Conservation (phyloP, 2,797 vertebrate genomes). For the Phoeniculus purpureus region DNA sequence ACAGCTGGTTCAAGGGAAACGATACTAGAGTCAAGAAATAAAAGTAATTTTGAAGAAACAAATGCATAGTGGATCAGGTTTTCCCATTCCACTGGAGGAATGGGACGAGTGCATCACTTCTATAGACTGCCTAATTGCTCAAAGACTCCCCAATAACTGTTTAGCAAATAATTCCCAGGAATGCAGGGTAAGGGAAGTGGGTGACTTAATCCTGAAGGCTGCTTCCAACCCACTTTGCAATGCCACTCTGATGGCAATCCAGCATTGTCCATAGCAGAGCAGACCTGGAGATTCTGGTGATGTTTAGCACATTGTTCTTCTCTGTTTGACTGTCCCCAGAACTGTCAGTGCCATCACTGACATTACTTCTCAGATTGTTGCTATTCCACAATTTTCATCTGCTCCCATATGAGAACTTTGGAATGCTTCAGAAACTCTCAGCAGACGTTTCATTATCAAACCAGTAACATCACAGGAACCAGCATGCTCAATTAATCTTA, state of each 20-base stretch:
- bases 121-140: not conserved
- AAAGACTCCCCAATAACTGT: not conserved
- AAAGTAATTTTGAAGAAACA: not conserved
- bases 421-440: not conserved
- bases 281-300: not conserved
- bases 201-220: not conserved
- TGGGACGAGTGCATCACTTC: not conserved
- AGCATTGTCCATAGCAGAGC: fast-evolving
- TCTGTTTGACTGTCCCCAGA: not conserved
- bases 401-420: not conserved
- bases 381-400: not conserved
- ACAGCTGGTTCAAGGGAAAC: not conserved
- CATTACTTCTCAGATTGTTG: not conserved
- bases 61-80: not conserved
- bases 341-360: not conserved
- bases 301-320: not conserved
- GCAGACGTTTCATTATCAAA: not conserved
- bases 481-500: slow-evolving; percentile 34
- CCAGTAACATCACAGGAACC: not conserved
- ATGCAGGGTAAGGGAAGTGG: not conserved
- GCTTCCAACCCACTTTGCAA: not conserved
- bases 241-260: not conserved
- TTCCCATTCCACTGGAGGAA: not conserved
- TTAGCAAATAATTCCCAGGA: not conserved
- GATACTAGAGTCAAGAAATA: not conserved